Evolutionary conservation across 2,888 invertebrate species (phyloP), one percentile per base, ranked within the genome.

Genomic region (Sericinus montela): DNA sequence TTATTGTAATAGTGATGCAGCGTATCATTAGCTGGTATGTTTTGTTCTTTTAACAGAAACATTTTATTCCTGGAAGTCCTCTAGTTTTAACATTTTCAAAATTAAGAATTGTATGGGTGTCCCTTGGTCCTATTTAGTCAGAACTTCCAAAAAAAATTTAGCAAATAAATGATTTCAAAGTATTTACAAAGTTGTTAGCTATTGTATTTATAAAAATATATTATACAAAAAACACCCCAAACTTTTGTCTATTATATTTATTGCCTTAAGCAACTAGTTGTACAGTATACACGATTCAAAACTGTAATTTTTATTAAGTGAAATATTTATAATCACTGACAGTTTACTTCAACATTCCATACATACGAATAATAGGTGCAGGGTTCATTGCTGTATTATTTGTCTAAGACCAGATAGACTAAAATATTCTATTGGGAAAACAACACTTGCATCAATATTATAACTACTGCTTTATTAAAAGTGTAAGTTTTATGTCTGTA

Each of bases 151-250:
- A 25, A 39, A 8, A 35, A 30, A 28, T 9, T 38, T 13, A 48
- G 28, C n/a, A 36, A 29, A 37, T 25, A 23, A 29, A 8, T 8
- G 15, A 29, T 30, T 7, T 35, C 25, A n/a, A 63, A 63, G 54
- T 72, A 74, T 74, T 62, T 75, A 75, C 72, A 75, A 51, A 72
- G 80, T 79, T 80, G 77, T 77, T 81, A 76, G 61, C 62, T 66
- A 62, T 67, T 65, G 64, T 59, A 55, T 54, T 55, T 28, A 38
- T 28, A 52, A 55, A 54, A 55, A 61, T 19, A 19, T 19, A 19
- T 19, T 62, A 74, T 25, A 44, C 34, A 43, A 32, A 36, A 42
- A 47, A 13, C 35, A 48, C 37, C 48, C 37, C 68, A 68, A 69
- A 69, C 72, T 72, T 75, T 77, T 76, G 72, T 72, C 72, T 69